phyloP scores from a whole-genome alignment of 2,113 vertebrate genomes.

The Henicopernis longicauda region DNA sequence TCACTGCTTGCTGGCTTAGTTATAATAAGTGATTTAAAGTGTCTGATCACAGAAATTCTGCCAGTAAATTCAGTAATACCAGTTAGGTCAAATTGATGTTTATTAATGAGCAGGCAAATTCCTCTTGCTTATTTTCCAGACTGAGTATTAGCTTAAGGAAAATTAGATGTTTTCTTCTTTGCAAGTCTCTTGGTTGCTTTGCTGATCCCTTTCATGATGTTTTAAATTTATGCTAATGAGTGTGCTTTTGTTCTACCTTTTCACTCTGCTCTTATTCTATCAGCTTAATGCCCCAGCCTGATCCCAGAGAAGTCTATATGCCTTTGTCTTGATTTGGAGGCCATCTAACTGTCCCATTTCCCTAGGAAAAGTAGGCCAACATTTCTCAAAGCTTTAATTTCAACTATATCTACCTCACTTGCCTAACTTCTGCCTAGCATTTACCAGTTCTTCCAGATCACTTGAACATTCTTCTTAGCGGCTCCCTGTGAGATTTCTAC shows the following conservation, averaged over 20 bases:
- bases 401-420: neutral
- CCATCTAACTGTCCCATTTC: neutral
- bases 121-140: neutral
- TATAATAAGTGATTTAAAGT: neutral
- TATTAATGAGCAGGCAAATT: neutral
- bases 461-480: neutral
- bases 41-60: neutral
- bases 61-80: neutral
- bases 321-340: neutral
- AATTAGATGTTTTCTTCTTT: neutral
- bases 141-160: neutral
- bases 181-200: neutral
- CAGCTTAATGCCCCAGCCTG: neutral
- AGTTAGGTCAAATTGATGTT: neutral
- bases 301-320: neutral
- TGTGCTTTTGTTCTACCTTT: neutral
- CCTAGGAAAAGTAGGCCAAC: neutral
- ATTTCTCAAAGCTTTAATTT: neutral
- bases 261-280: neutral
- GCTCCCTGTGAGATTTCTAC: neutral
- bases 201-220: neutral
- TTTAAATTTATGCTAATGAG: neutral
- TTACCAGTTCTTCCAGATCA: neutral
- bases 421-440: neutral
- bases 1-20: neutral